Base-by-base conservation (phyloP, 2,797 vertebrate genomes). In the Picus viridis region DNA sequence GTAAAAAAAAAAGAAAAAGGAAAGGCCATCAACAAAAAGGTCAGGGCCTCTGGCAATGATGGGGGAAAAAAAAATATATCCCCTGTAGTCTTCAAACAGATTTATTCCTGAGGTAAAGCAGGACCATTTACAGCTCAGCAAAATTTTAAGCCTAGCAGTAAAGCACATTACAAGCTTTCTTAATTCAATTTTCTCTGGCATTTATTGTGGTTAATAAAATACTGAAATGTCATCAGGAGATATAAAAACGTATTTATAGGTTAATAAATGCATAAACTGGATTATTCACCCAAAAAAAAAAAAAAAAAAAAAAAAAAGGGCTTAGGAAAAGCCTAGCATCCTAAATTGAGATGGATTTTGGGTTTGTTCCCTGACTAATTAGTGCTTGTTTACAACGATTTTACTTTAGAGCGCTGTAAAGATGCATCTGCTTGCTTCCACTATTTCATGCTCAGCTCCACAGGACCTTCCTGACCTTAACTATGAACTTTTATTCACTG, bases 181-280 rank as follows among this genome's bases (percentile, higher is more conserved):
- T 98, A 97, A 98, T 97, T 97, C 94, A 97, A 96, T 98, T 97
- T 97, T 88, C 83, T 81, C 92, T 97, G 96, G 95, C 96, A 96
- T 97, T 98, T 98, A 97, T 96, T 92, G 88, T 94, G 83, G 88
- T 96, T 97, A 97, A 97, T 97, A 97, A 98, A 98, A 98, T 92
- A 96, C 65, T 87, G 83, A 96, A 97, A 97, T 96, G 97, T 96
- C 97, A 97, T 81, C 13, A 36, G 95, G 94, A 97, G 96, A 96
- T 97, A 95, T 92, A 97, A 97, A 97, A 95, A 65, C 86, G 70
- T 91, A 97, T 97, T 97, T 97, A 97, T 96, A 95, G 92, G 91
- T 97, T 97, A 96, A 98, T 97, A 97, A 97, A 97, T 70, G 77
- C 70, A 10, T 47, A 78, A 96, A 95, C 83, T 29, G 63, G 91